Evolutionary conservation across 1,140 invertebrate species (phyloP).

Genomic region (Apis dorsata): DNA sequence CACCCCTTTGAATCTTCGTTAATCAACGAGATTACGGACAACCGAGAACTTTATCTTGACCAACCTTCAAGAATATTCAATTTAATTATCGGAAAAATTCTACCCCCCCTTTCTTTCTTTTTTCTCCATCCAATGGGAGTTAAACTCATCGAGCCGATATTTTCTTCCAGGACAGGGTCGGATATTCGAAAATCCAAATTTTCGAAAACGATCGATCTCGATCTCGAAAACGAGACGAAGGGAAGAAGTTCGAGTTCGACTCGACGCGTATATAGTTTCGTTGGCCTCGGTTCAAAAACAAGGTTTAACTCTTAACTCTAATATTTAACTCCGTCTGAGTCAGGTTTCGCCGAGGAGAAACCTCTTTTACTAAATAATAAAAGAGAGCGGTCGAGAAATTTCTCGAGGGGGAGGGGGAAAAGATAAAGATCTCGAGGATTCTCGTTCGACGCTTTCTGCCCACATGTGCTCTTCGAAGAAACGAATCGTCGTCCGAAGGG

Average conservation of each 20-base stretch:
- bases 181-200: background rate
- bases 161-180: no score
- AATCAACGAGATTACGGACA: conserved; percentile 37
- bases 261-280: conserved; percentile 16
- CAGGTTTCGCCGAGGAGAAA: conserved; percentile 29
- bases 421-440: no score
- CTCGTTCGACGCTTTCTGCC: no score
- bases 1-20: conserved; percentile 4
- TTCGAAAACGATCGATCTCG: conserved; percentile 6
- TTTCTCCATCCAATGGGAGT: background rate
- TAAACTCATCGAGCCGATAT: background rate
- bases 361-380: conserved; percentile 14
- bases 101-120: background rate
- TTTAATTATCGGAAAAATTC: conserved; percentile 10
- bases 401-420: no score
- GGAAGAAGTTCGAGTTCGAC: conserved; percentile 41
- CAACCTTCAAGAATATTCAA: conserved; percentile 20
- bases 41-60: conserved; percentile 38
- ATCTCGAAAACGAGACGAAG: background rate
- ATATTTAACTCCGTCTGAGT: conserved; percentile 65
- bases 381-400: no score
- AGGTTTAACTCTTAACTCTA: conserved; percentile 65
- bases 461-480: conserved; percentile 17
- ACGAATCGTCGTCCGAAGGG: no score
- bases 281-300: conserved; percentile 56